Base-by-base conservation (phyloP, 2,888 invertebrate species). In the Apamea anceps region DNA sequence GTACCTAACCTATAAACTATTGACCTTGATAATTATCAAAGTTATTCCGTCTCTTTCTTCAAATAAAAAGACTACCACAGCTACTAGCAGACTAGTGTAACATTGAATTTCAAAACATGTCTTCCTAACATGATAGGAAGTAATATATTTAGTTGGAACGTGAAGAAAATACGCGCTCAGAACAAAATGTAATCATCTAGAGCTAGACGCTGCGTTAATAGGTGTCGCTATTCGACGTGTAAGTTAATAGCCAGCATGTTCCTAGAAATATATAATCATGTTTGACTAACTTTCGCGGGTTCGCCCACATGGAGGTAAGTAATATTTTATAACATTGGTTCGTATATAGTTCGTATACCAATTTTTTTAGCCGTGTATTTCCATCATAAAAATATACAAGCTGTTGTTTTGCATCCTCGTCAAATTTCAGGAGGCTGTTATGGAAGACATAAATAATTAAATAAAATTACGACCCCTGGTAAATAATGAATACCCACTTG, bases 141-240 rank as follows among this genome's bases (percentile, higher is more conserved):
- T 79, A 81, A 85, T 85, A 63, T 70, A 77, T 80, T 75, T 48
- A 45, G 62, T 85, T n/a, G 0, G 42, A 70, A 80, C 87, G 87
- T 87, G 87, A 67, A 62, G 57, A 57, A 79, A 85, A 81, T 87
- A 65, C 51, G 1, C 21, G 25, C 13, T 5, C 45, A 67, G 76
- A 68, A 54, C 68, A 32, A 75, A 80, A 80, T 80, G 54, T 79
- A 87, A 87, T 87, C 72, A 79, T 42, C 71, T 72, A 62, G 73
- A 78, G 73, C 73, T 73, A 62, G 75, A 76, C 73, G 62, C 63
- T 28, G 32, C 60, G 51, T 45, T 78, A 75, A 72, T 79, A 28
- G 13, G 32, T 12, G 48, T 32, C 37, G n/a, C 15, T 25, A 25
- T 74, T 65, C 45, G 32, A 72, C 70, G 48, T 51, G n/a, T 28